Evolutionary conservation across 2,888 invertebrate species (phyloP).

Genomic region (Dolomedes plantarius): DNA sequence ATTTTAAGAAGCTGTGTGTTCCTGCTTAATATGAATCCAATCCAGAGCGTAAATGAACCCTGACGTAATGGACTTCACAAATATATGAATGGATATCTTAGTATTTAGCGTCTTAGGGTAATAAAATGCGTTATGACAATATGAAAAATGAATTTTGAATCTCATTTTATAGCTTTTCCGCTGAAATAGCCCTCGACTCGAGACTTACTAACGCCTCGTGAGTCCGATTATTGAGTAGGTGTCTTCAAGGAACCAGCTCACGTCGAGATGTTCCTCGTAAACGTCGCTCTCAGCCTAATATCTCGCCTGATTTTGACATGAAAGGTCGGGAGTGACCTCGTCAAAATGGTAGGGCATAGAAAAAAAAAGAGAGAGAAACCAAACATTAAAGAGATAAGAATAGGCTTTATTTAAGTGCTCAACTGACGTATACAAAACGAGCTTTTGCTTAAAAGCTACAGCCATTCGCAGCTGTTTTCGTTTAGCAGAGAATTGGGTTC

Average conservation of each 20-base stretch:
- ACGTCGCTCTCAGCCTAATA: constrained; percentile 26
- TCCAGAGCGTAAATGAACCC: too few relatives aligned
- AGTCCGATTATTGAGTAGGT: neutral
- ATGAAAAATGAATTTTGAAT: too few relatives aligned
- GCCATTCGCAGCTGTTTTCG: constrained; percentile 1
- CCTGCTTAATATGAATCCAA: too few relatives aligned
- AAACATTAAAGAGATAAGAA: constrained; percentile 5
- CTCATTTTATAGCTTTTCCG: too few relatives aligned
- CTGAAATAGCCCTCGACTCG: too few relatives aligned
- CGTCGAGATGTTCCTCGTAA: constrained; percentile 15
- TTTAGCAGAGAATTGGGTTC: neutral
- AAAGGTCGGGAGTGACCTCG: constrained; percentile 24
- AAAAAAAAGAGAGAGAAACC: neutral
- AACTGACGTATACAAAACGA: neutral
- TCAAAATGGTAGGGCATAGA: neutral
- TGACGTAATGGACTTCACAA: too few relatives aligned
- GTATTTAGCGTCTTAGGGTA: too few relatives aligned
- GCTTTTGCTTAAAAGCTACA: neutral
- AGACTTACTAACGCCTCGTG: too few relatives aligned
- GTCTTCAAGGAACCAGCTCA: neutral
- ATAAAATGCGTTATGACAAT: too few relatives aligned
- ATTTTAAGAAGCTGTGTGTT: too few relatives aligned
- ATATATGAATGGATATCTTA: too few relatives aligned
- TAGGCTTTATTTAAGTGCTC: neutral
- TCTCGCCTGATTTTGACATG: constrained; percentile 38